Evolutionary conservation across 1,140 invertebrate species (phyloP).

Genomic region (Paralvinella palmiformis): DNA sequence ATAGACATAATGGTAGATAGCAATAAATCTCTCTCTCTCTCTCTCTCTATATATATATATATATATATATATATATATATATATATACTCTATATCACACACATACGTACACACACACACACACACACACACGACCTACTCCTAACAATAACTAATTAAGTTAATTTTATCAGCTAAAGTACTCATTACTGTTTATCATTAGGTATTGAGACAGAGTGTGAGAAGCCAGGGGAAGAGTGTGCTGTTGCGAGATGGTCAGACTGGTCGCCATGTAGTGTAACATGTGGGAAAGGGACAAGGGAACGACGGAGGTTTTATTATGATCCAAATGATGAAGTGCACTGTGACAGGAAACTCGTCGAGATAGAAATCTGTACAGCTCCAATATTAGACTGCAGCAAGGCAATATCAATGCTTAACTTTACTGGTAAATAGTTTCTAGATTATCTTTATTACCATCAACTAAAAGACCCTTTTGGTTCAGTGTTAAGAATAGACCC

Average conservation of each 20-base stretch:
- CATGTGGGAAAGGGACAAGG: slow-evolving; percentile 54
- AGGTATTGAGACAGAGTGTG: slow-evolving; percentile 20
- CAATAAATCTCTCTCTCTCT: no score
- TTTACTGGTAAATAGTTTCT: slow-evolving; percentile 32
- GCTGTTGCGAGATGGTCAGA: slow-evolving; percentile 55
- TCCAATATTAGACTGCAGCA: slow-evolving; percentile 33
- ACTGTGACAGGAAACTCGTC: slow-evolving; percentile 33
- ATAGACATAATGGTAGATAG: no score
- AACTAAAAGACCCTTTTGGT: no score
- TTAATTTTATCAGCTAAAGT: no score
- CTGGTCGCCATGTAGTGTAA: slow-evolving; percentile 60
- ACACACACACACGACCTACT: no score
- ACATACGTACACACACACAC: no score
- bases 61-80: no score
- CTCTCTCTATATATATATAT: no score
- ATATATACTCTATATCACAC: no score
- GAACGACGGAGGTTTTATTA: slow-evolving; percentile 38
- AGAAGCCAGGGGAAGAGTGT: slow-evolving; percentile 35
- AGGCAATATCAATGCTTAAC: slow-evolving; percentile 42
- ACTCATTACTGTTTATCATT: no score
- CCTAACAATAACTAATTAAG: no score
- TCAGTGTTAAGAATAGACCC: no score
- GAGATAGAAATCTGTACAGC: slow-evolving; percentile 40
- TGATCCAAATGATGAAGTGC: slow-evolving; percentile 28
- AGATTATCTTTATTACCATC: not conserved